phyloP scores from a whole-genome alignment of 2,113 vertebrate species.

The Scomber japonicus region DNA sequence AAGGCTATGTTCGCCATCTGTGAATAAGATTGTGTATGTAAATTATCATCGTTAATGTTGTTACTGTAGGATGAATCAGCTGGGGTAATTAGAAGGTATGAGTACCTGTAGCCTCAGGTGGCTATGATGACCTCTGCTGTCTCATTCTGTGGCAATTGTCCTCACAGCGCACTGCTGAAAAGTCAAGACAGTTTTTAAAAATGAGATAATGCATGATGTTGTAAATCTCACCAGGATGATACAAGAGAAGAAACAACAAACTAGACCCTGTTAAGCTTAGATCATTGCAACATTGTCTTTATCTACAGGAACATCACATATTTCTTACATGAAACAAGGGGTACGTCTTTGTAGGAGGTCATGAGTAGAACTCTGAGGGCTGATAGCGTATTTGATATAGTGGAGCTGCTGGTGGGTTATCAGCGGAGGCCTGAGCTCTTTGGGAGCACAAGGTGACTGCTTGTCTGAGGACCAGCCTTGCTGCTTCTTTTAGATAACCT shows the following conservation, averaged over 20 bases:
- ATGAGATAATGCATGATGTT: no score
- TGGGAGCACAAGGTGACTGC: slow-evolving; percentile 65
- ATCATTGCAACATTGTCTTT: not conserved
- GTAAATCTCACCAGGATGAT: slow-evolving; percentile 7
- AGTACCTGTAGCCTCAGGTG: no score
- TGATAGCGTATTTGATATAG: slow-evolving; percentile 69
- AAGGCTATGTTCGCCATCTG: no score
- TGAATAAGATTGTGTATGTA: no score
- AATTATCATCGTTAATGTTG: no score
- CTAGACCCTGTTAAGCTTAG: not conserved
- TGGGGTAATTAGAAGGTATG: no score
- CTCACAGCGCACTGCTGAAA: no score
- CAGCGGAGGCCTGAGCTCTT: slow-evolving; percentile 59
- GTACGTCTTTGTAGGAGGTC: slow-evolving; percentile 30
- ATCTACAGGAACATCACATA: slow-evolving; percentile 37
- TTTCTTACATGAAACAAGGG: not conserved
- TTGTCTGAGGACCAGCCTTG: slow-evolving; percentile 46
- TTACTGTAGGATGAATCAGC: no score
- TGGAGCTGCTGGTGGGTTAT: slow-evolving; percentile 65
- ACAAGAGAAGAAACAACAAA: not conserved
- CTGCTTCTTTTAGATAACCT: slow-evolving; percentile 70
- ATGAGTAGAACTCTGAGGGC: slow-evolving; percentile 17
- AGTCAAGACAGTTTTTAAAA: no score
- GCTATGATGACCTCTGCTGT: no score
- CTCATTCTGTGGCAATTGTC: no score